phyloP scores from a whole-genome alignment of 2,888 invertebrate species.

The Sminthurinus aureus region DNA sequence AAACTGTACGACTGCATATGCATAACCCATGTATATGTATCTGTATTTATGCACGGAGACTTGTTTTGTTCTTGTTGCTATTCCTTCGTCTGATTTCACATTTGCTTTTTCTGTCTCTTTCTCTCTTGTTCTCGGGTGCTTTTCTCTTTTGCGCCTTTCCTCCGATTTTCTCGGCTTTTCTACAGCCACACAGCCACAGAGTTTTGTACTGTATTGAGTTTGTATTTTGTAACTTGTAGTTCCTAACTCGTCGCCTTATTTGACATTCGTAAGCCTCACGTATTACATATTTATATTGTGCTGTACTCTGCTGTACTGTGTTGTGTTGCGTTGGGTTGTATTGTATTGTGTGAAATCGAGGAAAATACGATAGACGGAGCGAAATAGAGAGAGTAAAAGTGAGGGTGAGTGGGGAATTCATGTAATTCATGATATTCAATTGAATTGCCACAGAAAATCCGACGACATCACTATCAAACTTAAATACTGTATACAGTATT shows the following conservation, averaged over 20 bases:
- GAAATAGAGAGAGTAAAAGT: neutral
- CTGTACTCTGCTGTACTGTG: neutral
- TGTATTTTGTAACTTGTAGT: neutral
- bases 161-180: no score
- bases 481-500: neutral
- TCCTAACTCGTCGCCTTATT: neutral
- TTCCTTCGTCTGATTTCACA: no score
- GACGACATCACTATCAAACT: constrained; percentile 17
- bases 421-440: constrained; percentile 11
- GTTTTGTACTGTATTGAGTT: no score
- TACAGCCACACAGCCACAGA: no score
- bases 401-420: neutral
- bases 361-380: neutral
- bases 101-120: no score
- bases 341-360: neutral
- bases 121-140: neutral
- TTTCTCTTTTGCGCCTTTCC: neutral
- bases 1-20: no score
- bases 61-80: no score
- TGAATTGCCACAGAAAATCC: constrained; percentile 29
- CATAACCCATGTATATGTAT: no score
- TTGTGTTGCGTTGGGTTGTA: no score
- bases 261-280: neutral
- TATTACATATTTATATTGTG: neutral
- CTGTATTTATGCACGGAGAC: no score